Percentiles rank a stretch among this genome's conserved stretches.
Conservation (phyloP, 2,797 vertebrate genomes). For the Malurus splendens region DNA sequence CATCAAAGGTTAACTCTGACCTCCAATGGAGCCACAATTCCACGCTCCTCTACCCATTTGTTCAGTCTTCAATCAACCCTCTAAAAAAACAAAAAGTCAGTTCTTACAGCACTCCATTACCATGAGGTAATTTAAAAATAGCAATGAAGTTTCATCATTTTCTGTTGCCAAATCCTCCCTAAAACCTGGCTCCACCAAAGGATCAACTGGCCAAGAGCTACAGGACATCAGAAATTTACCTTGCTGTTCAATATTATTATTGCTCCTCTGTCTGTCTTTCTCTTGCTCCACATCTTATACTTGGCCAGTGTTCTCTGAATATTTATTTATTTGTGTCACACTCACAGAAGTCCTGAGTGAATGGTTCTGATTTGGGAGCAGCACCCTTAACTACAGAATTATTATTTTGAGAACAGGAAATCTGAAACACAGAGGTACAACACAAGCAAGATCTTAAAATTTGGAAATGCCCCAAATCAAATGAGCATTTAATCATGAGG, state of each 20-base stretch:
- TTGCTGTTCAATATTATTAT: neutral
- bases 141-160: neutral
- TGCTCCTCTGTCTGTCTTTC: neutral
- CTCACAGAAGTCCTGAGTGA: neutral
- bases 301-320: accelerated
- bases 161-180: neutral
- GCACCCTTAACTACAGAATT: neutral
- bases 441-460: neutral
- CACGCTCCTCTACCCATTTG: neutral
- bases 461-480: neutral
- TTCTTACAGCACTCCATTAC: neutral
- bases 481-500: neutral
- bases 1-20: neutral
- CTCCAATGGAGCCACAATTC: neutral
- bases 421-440: neutral
- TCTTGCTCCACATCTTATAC: neutral
- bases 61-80: neutral
- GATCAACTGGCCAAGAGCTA: neutral
- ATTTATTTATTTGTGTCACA: neutral
- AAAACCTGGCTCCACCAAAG: neutral
- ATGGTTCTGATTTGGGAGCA: neutral
- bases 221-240: neutral
- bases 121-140: neutral
- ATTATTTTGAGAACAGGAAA: neutral
- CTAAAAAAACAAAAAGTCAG: neutral